Conservation (phyloP, 2,797 vertebrate species). For the Pygocentrus nattereri region DNA sequence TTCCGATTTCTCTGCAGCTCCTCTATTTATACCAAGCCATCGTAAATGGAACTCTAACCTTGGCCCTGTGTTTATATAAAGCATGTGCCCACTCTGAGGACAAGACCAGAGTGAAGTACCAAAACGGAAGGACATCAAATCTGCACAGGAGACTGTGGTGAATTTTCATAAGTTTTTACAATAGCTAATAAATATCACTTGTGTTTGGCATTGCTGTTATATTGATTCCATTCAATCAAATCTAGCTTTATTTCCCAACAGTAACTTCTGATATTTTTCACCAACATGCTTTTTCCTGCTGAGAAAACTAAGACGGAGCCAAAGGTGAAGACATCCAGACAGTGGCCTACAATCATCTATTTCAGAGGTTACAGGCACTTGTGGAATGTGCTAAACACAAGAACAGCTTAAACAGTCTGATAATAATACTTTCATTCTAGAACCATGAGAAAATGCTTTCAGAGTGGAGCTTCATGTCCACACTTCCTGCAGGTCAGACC, state of each 20-base stretch:
- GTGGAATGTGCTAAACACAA: slow-evolving; percentile 47
- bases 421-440: slow-evolving; percentile 7
- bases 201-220: too few relatives aligned
- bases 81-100: neutral
- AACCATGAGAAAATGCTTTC: neutral
- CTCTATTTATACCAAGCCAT: slow-evolving; percentile 27
- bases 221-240: too few relatives aligned
- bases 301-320: neutral
- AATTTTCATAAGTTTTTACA: too few relatives aligned
- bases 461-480: neutral
- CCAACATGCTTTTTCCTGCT: neutral
- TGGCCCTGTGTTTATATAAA: neutral
- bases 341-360: slow-evolving; percentile 46
- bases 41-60: neutral
- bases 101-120: neutral
- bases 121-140: neutral
- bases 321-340: slow-evolving; percentile 19
- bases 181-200: too few relatives aligned
- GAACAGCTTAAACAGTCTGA: neutral
- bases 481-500: slow-evolving; percentile 24
- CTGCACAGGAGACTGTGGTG: neutral
- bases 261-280: too few relatives aligned
- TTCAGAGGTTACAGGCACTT: slow-evolving; percentile 51
- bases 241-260: too few relatives aligned
- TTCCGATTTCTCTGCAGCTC: slow-evolving; percentile 34